phyloP scores from a whole-genome alignment of 2,797 vertebrate species.

The Falco berigora region DNA sequence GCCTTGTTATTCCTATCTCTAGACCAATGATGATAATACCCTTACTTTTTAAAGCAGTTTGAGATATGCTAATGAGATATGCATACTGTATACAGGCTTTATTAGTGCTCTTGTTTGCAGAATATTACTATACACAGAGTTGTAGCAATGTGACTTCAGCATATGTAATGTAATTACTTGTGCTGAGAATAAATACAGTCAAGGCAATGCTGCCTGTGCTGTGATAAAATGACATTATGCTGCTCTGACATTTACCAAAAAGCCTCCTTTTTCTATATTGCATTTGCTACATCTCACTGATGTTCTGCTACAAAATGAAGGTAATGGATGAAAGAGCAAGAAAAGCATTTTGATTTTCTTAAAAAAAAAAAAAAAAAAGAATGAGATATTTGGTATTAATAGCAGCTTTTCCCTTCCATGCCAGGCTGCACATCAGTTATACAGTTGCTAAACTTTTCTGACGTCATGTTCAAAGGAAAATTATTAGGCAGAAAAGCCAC shows the following conservation, averaged over 20 bases:
- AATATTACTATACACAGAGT: neutral
- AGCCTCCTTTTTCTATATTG: neutral
- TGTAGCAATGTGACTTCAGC: neutral
- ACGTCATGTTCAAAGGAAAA: neutral
- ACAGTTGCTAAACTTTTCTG: neutral
- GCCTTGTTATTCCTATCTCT: neutral
- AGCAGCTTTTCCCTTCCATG: neutral
- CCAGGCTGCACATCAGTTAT: neutral
- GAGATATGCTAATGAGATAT: neutral
- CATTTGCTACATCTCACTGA: neutral
- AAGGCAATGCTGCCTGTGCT: neutral
- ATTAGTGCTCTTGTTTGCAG: neutral
- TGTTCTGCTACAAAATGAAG: neutral
- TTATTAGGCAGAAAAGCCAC: neutral
- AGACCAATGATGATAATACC: neutral
- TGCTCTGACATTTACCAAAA: slow-evolving; percentile 45
- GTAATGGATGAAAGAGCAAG: neutral
- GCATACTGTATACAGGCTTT: neutral
- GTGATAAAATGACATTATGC: neutral
- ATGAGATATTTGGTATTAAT: neutral
- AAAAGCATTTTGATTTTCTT: slow-evolving; percentile 16
- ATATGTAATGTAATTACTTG: slow-evolving; percentile 31
- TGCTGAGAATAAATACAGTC: neutral
- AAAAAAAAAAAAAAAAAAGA: neutral
- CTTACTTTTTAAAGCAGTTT: neutral